Evolutionary conservation across 2,888 invertebrate species (phyloP).

Genomic region (Drosophila buzzatii): DNA sequence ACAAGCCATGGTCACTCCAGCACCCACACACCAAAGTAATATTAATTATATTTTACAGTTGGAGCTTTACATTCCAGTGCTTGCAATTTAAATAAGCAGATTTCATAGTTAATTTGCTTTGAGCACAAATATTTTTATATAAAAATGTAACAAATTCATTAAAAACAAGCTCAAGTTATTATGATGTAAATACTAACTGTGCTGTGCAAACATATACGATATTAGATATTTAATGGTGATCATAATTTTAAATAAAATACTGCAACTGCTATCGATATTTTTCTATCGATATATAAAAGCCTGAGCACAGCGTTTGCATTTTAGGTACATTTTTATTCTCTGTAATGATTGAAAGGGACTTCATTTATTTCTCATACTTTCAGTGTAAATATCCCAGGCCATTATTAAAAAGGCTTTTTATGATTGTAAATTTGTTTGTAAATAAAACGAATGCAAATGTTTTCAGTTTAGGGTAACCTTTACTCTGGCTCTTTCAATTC

Average conservation of each 20-base stretch:
- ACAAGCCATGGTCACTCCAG: slow-evolving; percentile 23
- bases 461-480: background rate
- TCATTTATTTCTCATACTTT: background rate
- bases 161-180: background rate
- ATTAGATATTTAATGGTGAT: background rate
- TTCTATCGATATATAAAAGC: background rate
- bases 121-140: slow-evolving; percentile 39
- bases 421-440: background rate
- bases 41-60: slow-evolving; percentile 71
- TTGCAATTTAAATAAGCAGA: slow-evolving; percentile 60
- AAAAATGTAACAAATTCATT: slow-evolving; percentile 33
- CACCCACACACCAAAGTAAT: slow-evolving; percentile 36
- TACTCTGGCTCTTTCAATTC: background rate
- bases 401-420: no score
- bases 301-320: background rate
- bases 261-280: background rate
- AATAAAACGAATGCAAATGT: background rate
- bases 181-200: background rate
- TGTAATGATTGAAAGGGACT: background rate
- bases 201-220: background rate
- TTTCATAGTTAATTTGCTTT: slow-evolving; percentile 64
- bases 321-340: background rate
- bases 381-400: no score
- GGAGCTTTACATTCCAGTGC: slow-evolving; percentile 35
- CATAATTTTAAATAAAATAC: no score